Percentiles rank a stretch among this genome's conserved stretches.
Conservation (phyloP, 2,113 vertebrate species). For the Manacus vitellinus region DNA sequence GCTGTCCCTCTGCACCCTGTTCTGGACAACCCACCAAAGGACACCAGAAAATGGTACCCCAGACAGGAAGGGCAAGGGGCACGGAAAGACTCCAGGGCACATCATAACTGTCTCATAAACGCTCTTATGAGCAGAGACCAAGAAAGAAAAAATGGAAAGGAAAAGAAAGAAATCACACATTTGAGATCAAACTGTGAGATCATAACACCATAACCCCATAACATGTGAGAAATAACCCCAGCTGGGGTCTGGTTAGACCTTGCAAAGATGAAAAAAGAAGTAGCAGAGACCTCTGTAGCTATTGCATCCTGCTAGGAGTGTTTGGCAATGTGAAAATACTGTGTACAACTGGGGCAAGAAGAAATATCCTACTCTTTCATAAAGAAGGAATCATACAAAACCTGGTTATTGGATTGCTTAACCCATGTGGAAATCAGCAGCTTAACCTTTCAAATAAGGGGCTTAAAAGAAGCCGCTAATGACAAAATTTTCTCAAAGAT, state of each 20-base stretch:
- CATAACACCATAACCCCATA: too few species aligned
- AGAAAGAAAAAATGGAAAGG: not conserved
- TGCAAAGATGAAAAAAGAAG: not conserved
- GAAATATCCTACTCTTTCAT: not conserved
- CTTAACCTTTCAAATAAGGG: not conserved
- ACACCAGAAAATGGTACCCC: not conserved
- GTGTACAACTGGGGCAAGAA: not conserved
- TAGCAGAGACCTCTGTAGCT: not conserved
- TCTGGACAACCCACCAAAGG: not conserved
- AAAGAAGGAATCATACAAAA: not conserved
- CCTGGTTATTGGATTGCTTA: not conserved
- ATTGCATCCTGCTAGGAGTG: not conserved
- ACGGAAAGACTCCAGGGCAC: not conserved
- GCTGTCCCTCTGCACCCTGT: not conserved
- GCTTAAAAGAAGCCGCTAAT: not conserved
- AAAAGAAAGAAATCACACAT: not conserved
- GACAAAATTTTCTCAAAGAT: not conserved
- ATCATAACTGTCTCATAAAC: not conserved
- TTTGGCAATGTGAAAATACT: not conserved
- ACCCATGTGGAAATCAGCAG: not conserved
- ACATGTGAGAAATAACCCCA: not conserved
- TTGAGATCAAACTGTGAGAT: not conserved
- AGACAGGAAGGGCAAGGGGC: not conserved
- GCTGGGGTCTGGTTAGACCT: not conserved
- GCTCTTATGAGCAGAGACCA: not conserved